Evolutionary conservation across 2,113 vertebrate species (phyloP), one percentile per base, ranked within the genome.

Genomic region (Ibidorhyncha struthersii): DNA sequence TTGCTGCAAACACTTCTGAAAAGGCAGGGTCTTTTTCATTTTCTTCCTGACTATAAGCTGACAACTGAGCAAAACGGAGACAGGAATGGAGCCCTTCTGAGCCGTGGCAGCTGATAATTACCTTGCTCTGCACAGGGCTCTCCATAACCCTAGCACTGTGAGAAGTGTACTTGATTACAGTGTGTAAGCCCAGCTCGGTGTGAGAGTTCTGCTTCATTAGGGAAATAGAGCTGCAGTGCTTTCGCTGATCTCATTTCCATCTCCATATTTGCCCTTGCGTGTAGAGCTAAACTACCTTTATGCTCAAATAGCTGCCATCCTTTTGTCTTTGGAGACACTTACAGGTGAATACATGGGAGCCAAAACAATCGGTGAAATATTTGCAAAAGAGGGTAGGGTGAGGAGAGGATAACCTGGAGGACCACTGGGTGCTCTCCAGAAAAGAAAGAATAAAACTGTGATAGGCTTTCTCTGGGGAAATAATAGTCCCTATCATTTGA

Each of bases 91-190:
- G 78, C 41, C 50, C 73, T 98, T 98, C 81, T 95, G 93, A 92
- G 72, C 55, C 0, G 4, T 97, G 97, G 93, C 98, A 98, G 96
- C 97, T 98, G 96, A 98, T 98, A 98, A 98, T 98, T 98, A 97
- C 94, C 86, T 91, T 97, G 67, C 90, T 97, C 93, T 91, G 96
- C 59, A 19, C 87, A 96, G 88, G 93, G 89, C 95, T 98, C 65
- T 96, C 94, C 97, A 96, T 95, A 98, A 98, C 96, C 92, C 89
- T 92, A 92, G 96, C 78, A 86, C 55, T 97, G 96, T 95, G 84
- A 96, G 94, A 91, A 97, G 81, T 91, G 72, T 91, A 84, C 93
- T 96, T 98, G 97, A 98, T 98, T 97, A 98, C 96, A 97, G 94
- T 72, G 67, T 94, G 95, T 72, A 91, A 97, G 88, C 96, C 95